phyloP scores from a whole-genome alignment of 2,888 invertebrate species.

The Catocala sponsa region DNA sequence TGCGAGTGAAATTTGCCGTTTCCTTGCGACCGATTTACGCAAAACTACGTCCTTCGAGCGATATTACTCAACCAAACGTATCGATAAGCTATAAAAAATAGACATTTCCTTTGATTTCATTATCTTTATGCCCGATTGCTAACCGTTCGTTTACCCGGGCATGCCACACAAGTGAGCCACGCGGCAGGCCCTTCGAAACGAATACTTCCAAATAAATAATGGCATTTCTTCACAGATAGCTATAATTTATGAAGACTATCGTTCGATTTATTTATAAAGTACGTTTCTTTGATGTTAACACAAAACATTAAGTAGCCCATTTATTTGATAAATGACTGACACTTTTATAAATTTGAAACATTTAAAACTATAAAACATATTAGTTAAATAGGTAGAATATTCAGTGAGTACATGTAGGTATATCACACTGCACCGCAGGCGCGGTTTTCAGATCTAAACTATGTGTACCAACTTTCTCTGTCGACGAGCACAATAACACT shows the following conservation, averaged over 20 bases:
- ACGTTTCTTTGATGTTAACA: too few relatives aligned
- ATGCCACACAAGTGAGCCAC: background rate
- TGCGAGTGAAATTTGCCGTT: slow-evolving; percentile 62
- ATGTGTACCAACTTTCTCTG: slow-evolving; percentile 65
- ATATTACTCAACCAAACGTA: slow-evolving; percentile 52
- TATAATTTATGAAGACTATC: background rate
- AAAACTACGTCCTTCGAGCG: slow-evolving; percentile 61
- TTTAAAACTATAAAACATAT: background rate
- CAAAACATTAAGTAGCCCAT: too few relatives aligned
- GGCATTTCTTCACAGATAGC: background rate
- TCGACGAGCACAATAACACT: slow-evolving; percentile 45
- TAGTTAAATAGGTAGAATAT: background rate
- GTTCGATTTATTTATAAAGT: too few relatives aligned
- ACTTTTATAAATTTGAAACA: background rate
- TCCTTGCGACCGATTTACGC: slow-evolving; percentile 65
- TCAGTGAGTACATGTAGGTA: background rate
- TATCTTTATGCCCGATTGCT: slow-evolving; percentile 30
- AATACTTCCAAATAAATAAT: background rate
- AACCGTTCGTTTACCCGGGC: slow-evolving; percentile 7
- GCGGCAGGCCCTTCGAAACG: background rate
- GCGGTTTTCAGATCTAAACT: slow-evolving; percentile 50
- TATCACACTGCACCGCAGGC: slow-evolving; percentile 22
- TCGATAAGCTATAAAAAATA: slow-evolving; percentile 41
- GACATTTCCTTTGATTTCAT: slow-evolving; percentile 40
- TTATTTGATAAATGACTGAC: background rate